These are phyloP conservation scores for Sebastes ruberrimus DNA, from an alignment of 2,797 vertebrate genomes.

Conservation along the genomic window DNA sequence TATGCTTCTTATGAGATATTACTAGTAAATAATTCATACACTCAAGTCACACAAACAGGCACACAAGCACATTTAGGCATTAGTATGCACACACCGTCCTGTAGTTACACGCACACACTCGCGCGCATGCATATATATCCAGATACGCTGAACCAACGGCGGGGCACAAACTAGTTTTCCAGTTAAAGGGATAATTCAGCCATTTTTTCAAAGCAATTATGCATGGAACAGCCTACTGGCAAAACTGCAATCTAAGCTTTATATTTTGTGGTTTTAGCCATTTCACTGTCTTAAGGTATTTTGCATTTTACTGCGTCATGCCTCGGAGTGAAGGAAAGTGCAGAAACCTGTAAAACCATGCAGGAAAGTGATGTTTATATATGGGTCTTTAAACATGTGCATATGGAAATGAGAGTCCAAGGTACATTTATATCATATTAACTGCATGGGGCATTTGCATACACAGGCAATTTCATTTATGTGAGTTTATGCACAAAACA, in stretches of 20 bases:
- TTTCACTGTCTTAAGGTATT: slow-evolving; percentile 26
- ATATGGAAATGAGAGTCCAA: slow-evolving; percentile 16
- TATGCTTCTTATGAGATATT: slow-evolving; percentile 71
- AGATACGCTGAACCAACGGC: background rate
- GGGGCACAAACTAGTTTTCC: slow-evolving; percentile 42
- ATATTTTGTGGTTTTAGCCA: slow-evolving; percentile 31
- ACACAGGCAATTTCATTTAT: slow-evolving; percentile 3
- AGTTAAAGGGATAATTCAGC: slow-evolving; percentile 60
- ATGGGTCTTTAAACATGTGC: background rate
- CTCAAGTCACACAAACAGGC: slow-evolving; percentile 49
- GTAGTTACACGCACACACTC: background rate
- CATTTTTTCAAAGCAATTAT: slow-evolving; percentile 54
- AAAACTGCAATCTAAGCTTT: slow-evolving; percentile 46
- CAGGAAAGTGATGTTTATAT: slow-evolving; percentile 3
- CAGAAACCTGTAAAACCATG: background rate
- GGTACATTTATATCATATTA: slow-evolving; percentile 37
- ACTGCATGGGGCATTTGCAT: slow-evolving; percentile 20
- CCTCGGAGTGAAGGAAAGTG: background rate
- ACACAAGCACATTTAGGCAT: slow-evolving; percentile 38
- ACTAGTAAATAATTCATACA: slow-evolving; percentile 74
- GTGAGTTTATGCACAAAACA: slow-evolving; percentile 8
- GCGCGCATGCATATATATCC: background rate
- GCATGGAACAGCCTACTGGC: slow-evolving; percentile 33
- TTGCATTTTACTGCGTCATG: slow-evolving; percentile 31
- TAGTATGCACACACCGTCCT: slow-evolving; percentile 21